Evolutionary conservation across 2,888 invertebrate genomes (phyloP).

Genomic region (Branchipolynoe longqiensis): DNA sequence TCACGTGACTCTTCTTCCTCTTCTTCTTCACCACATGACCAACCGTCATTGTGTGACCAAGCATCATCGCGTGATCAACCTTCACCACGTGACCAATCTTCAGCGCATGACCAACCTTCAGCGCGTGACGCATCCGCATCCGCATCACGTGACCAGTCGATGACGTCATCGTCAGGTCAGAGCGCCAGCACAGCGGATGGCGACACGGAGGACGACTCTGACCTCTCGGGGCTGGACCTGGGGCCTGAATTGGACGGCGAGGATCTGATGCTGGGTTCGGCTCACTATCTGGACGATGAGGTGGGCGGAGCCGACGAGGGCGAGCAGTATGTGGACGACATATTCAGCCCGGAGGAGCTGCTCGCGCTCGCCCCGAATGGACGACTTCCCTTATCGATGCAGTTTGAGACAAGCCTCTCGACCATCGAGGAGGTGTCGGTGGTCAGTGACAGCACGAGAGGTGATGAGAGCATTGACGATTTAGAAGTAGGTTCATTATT

Average conservation of each 20-base stretch:
- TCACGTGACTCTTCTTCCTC: too few species aligned
- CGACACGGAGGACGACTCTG: neutral
- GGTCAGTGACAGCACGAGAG: conserved; percentile 50
- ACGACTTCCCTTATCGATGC: conserved; percentile 36
- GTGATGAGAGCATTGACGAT: conserved; percentile 1
- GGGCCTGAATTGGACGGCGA: conserved; percentile 33
- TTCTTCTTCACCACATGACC: too few species aligned
- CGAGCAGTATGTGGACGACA: conserved; percentile 2
- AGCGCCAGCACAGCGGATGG: neutral
- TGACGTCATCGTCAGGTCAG: neutral
- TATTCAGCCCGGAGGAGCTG: conserved; percentile 42
- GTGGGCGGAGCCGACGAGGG: neutral
- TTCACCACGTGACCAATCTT: neutral
- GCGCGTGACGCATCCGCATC: neutral
- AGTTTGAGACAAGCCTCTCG: conserved; percentile 56
- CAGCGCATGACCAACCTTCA: neutral
- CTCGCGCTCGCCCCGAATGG: conserved; percentile 22
- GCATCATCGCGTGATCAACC: neutral
- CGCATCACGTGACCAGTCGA: neutral
- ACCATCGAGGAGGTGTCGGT: conserved; percentile 57
- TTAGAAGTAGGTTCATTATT: conserved; percentile 28
- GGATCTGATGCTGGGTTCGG: conserved; percentile 33
- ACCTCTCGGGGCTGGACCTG: neutral
- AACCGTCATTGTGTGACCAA: too few species aligned
- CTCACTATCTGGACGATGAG: conserved; percentile 29